Evolutionary conservation across 2,797 vertebrate species (phyloP).

Genomic region (Chelon labrosus): DNA sequence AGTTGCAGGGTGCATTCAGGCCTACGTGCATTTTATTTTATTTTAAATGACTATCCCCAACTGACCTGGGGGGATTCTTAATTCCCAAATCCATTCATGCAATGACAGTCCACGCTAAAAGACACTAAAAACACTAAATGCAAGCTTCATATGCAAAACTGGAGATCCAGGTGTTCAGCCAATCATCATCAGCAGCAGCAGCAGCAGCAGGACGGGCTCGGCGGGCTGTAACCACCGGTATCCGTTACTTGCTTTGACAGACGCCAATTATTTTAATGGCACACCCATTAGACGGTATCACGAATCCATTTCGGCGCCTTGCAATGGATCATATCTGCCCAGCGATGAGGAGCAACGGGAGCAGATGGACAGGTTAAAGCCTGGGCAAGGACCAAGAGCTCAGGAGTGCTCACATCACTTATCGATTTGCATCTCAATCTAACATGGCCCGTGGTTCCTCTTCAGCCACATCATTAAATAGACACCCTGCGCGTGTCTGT

Average conservation of each 20-base stretch:
- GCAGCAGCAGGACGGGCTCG: conserved; percentile 12
- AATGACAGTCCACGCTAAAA: background rate
- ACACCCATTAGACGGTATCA: conserved; percentile 70
- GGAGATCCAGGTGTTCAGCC: conserved; percentile 51
- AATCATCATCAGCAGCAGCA: conserved; percentile 40
- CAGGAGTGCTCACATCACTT: conserved; percentile 3
- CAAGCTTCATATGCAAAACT: background rate
- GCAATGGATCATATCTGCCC: conserved; percentile 55
- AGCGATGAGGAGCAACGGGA: conserved; percentile 13
- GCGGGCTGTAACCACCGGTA: conserved; percentile 22
- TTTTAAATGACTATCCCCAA: background rate
- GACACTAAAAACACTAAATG: background rate
- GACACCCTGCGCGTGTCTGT: background rate
- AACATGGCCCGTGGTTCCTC: background rate
- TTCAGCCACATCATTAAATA: background rate
- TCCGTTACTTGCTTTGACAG: conserved; percentile 45
- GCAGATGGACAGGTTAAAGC: background rate
- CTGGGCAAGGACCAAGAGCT: too few species aligned
- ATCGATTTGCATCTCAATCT: conserved; percentile 22
- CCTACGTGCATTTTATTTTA: background rate
- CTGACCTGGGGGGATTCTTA: conserved; percentile 8
- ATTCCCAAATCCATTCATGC: background rate
- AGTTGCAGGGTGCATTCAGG: conserved; percentile 15
- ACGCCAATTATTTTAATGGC: conserved; percentile 63
- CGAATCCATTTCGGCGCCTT: conserved; percentile 55